Evolutionary conservation across 2,888 invertebrate genomes (phyloP).

Genomic region (Zaprionus obscuricornis): DNA sequence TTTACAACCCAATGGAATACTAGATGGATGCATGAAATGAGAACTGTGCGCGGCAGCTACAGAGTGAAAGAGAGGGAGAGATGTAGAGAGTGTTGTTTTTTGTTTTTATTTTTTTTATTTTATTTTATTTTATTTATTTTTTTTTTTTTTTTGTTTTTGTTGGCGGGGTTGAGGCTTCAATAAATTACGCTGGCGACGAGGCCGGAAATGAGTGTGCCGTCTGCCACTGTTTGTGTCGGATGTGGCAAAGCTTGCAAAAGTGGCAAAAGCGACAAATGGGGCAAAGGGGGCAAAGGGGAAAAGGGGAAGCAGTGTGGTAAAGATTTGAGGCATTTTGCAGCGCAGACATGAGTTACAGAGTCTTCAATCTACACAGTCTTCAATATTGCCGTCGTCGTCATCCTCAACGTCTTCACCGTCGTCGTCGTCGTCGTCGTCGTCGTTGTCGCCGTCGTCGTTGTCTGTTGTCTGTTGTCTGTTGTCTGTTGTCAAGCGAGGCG

Average conservation of each 20-base stretch:
- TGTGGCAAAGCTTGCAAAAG: conserved; percentile 35
- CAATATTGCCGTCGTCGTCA: conserved; percentile 15
- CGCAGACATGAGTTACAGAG: too few species aligned
- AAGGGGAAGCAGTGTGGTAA: too few species aligned
- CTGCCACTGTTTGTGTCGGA: conserved; percentile 22
- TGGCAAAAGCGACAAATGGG: conserved; percentile 20
- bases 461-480: too few species aligned
- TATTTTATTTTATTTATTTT: too few species aligned
- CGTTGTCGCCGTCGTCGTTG: too few species aligned
- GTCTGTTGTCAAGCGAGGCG: conserved; percentile 60
- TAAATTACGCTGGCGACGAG: conserved; percentile 60
- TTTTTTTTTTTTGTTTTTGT: too few species aligned
- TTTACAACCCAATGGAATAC: conserved; percentile 50
- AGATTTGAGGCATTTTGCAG: conserved; percentile 26
- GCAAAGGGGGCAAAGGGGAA: conserved; percentile 12
- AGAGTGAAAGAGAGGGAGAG: neutral
- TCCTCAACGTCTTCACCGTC: too few species aligned
- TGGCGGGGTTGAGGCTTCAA: conserved; percentile 29
- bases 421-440: too few species aligned
- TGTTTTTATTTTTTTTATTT: too few species aligned
- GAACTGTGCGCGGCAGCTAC: conserved; percentile 11
- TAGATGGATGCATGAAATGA: neutral
- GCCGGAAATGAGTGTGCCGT: conserved; percentile 49
- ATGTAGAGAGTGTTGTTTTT: neutral
- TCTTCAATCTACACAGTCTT: too few species aligned